A percentile compares a stretch with the other conserved stretches of the same genome.
phyloP scores from a whole-genome alignment of 2,888 invertebrate species.

The Chalcosyrphus nemorum region DNA sequence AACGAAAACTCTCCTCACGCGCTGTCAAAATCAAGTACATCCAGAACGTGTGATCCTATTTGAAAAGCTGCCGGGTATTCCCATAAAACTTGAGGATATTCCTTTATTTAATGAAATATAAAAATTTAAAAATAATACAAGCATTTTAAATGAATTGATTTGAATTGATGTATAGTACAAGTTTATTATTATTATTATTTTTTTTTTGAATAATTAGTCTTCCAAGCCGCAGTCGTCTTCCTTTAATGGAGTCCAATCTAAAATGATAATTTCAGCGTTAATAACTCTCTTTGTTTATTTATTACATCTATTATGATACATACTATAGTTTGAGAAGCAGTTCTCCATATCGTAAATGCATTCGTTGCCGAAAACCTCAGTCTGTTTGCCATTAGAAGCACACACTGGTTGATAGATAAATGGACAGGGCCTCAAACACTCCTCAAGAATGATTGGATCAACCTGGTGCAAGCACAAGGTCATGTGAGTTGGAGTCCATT shows the following conservation, averaged over 20 bases:
- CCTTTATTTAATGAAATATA: too few relatives aligned
- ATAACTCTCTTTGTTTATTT: not conserved
- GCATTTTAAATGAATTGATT: too few relatives aligned
- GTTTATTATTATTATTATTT: too few relatives aligned
- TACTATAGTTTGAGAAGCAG: conserved; percentile 74
- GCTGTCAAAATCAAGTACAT: too few relatives aligned
- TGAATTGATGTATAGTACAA: too few relatives aligned
- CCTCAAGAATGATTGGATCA: conserved; percentile 73
- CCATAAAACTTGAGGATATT: too few relatives aligned
- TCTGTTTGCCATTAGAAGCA: conserved; percentile 73
- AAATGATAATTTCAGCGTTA: conserved; percentile 16
- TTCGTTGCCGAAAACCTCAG: conserved; percentile 74
- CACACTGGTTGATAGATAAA: conserved; percentile 76
- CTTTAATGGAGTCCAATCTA: conserved; percentile 73
- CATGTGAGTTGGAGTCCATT: conserved; percentile 75
- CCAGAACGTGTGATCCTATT: too few relatives aligned
- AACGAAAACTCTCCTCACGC: too few relatives aligned
- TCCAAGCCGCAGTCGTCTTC: conserved; percentile 74
- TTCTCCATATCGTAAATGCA: conserved; percentile 76
- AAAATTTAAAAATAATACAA: too few relatives aligned
- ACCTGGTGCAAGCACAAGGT: conserved; percentile 74
- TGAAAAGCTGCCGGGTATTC: too few relatives aligned
- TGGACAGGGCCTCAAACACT: conserved; percentile 74
- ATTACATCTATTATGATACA: conserved; percentile 32
- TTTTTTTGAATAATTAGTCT: conserved; percentile 44